Conservation (phyloP, 2,113 vertebrate genomes). For the Oxyura jamaicensis region DNA sequence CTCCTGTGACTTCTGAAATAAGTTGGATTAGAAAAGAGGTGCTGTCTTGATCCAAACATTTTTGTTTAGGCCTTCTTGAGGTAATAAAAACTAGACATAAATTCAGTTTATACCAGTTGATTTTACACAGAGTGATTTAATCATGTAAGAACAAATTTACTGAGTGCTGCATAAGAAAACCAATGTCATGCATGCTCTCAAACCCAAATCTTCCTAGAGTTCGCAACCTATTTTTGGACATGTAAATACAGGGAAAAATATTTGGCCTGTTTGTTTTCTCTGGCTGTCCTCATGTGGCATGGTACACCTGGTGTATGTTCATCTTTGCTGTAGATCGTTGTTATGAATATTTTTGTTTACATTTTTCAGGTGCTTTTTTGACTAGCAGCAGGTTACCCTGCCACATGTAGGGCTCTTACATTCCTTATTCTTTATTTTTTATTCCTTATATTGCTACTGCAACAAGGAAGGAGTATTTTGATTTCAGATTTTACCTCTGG, state of each 20-base stretch:
- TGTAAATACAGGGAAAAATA: background rate
- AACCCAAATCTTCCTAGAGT: background rate
- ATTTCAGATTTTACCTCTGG: constrained; percentile 16
- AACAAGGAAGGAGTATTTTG: background rate
- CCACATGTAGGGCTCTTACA: background rate
- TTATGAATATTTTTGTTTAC: background rate
- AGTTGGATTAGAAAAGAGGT: background rate
- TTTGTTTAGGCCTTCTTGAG: background rate
- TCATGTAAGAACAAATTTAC: background rate
- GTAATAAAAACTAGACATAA: background rate
- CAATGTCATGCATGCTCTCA: background rate
- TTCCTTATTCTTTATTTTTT: background rate
- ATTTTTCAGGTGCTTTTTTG: background rate
- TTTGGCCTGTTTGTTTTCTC: background rate
- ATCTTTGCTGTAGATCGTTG: background rate
- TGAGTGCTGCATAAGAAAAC: background rate
- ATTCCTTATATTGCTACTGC: background rate
- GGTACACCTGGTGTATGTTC: background rate
- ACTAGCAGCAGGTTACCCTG: background rate
- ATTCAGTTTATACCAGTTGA: background rate
- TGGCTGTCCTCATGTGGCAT: background rate
- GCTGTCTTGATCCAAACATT: background rate
- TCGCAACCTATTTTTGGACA: background rate
- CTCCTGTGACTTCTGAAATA: background rate
- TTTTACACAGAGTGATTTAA: background rate